Percentiles rank a stretch among this genome's conserved stretches.
phyloP scores from a whole-genome alignment of 2,113 vertebrate species.

The Glaucomys volans region DNA sequence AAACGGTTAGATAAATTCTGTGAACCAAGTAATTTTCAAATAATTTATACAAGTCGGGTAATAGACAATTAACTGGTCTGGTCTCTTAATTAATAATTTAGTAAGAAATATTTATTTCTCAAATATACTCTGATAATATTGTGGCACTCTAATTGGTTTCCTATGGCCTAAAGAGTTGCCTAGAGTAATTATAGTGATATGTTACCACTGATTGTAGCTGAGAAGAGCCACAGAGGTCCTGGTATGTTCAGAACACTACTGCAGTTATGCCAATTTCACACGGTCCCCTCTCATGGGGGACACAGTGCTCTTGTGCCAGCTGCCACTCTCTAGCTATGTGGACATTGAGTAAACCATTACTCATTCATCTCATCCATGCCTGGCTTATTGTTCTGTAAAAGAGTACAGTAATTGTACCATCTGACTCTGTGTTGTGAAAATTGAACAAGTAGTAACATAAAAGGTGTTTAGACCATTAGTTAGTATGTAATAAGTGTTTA shows the following conservation, averaged over 20 bases:
- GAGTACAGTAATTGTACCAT: background rate
- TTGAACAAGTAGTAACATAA: background rate
- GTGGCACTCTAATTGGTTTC: background rate
- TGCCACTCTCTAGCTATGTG: background rate
- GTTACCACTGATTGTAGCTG: background rate
- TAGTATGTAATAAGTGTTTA: background rate
- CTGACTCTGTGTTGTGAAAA: background rate
- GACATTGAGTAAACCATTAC: background rate
- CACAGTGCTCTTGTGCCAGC: background rate
- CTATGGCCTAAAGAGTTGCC: background rate
- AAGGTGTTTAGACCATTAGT: background rate
- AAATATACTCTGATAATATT: conserved; percentile 14
- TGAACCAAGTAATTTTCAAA: conserved; percentile 31
- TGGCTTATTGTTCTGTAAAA: background rate
- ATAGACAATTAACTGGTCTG: background rate
- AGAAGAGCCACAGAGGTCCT: background rate
- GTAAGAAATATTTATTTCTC: conserved; percentile 49
- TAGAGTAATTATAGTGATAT: background rate
- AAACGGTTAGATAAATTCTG: conserved; percentile 22
- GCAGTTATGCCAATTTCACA: rapidly evolving
- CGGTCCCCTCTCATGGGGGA: too few species aligned
- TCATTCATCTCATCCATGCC: background rate
- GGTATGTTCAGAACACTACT: background rate
- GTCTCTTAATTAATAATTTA: conserved; percentile 31
- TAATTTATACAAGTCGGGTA: background rate